A percentile compares a stretch with the other conserved stretches of the same genome.
Conservation (phyloP, 2,888 invertebrate species). For the Mythimna impura region DNA sequence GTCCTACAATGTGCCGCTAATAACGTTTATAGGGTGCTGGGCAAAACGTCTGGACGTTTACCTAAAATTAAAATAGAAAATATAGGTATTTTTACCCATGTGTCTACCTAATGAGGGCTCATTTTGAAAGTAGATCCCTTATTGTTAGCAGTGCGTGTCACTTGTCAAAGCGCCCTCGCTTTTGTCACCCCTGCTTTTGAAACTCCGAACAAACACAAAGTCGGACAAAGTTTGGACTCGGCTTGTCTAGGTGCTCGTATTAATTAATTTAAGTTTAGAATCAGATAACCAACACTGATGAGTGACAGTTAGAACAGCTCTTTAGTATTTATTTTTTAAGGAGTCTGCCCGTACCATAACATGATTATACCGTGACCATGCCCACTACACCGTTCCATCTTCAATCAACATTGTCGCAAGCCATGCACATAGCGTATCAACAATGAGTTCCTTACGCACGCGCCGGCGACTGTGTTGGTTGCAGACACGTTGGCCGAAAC, state of each 20-base stretch:
- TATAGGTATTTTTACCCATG: neutral
- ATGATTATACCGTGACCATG: too few relatives aligned
- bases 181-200: constrained; percentile 43
- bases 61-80: neutral
- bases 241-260: constrained; percentile 39
- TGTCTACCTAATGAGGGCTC: neutral
- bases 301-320: neutral
- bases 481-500: too few relatives aligned
- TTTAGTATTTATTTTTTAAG: neutral
- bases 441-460: too few relatives aligned
- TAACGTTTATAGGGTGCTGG: neutral
- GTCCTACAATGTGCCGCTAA: neutral
- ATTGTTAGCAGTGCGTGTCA: constrained; percentile 50
- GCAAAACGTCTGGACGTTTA: neutral
- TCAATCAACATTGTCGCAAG: too few relatives aligned
- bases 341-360: too few relatives aligned
- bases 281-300: constrained; percentile 10
- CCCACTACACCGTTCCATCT: too few relatives aligned
- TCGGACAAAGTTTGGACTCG: constrained; percentile 35
- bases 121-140: constrained; percentile 37
- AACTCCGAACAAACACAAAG: constrained; percentile 43
- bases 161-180: constrained; percentile 40
- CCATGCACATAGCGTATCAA: too few relatives aligned
- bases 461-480: too few relatives aligned
- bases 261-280: constrained; percentile 51